Conservation (phyloP, 2,888 invertebrate genomes). For the Aporophyla nigra region DNA sequence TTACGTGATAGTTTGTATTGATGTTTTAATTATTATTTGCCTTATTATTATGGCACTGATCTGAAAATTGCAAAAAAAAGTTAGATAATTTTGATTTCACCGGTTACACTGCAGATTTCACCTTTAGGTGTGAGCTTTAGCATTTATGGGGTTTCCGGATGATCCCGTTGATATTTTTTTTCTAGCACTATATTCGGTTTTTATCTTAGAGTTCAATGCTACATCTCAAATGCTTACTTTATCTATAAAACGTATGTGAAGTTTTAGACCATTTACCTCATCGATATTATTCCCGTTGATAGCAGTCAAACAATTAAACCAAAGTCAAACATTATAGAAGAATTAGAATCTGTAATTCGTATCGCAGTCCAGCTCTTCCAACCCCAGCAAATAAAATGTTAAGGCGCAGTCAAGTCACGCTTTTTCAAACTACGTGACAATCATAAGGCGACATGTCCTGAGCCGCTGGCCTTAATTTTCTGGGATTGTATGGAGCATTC, state of each 20-base stretch:
- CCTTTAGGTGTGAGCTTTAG: background rate
- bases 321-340: background rate
- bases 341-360: no score
- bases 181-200: no score
- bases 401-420: constrained; percentile 20
- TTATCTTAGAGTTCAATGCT: background rate
- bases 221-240: background rate
- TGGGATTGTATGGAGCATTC: constrained; percentile 16
- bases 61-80: no score
- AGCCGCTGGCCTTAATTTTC: constrained; percentile 36
- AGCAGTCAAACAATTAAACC: background rate
- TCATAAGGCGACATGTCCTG: constrained; percentile 26
- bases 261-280: background rate
- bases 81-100: no score
- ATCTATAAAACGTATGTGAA: background rate
- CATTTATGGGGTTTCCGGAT: background rate
- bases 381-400: constrained; percentile 7
- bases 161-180: no score
- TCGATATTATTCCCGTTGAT: background rate
- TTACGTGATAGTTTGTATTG: no score
- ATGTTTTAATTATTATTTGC: no score
- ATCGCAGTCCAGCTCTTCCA: background rate
- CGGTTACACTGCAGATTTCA: no score
- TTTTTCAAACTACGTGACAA: constrained; percentile 39
- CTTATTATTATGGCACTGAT: no score